Percentiles rank a stretch among this genome's conserved stretches.
Conservation (phyloP, 2,797 vertebrate species). For the Vireo griseus region DNA sequence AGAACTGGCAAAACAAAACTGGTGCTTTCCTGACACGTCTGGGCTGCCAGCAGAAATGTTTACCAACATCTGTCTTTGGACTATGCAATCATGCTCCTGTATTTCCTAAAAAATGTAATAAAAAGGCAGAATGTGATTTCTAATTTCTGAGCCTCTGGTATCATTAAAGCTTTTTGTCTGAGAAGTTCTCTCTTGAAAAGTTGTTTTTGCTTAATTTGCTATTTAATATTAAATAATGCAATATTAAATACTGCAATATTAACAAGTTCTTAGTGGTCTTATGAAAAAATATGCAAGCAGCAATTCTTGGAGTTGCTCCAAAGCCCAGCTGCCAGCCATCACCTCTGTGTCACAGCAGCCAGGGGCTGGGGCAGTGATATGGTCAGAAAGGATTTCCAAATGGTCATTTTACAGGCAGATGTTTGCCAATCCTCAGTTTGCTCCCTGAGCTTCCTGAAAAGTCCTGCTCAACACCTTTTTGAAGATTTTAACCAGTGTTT, state of each 20-base stretch:
- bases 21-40: neutral
- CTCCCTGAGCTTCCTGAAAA: neutral
- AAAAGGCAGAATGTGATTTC: neutral
- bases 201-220: neutral
- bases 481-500: neutral
- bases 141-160: neutral
- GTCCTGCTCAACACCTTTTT: neutral
- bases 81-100: neutral
- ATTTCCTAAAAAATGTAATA: neutral
- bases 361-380: neutral
- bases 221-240: neutral
- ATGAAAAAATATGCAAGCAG: neutral
- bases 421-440: neutral
- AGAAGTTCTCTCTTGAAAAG: neutral
- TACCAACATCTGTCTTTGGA: neutral
- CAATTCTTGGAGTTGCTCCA: neutral
- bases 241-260: neutral
- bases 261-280: neutral
- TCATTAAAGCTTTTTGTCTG: neutral
- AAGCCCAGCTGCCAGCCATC: neutral
- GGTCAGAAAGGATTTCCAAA: neutral
- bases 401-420: neutral
- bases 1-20: neutral
- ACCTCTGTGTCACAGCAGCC: rapidly evolving
- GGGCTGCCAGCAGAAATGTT: neutral